Evolutionary conservation across 2,888 invertebrate genomes (phyloP), one percentile per base, ranked within the genome.

Genomic region (Resseliella maxima): DNA sequence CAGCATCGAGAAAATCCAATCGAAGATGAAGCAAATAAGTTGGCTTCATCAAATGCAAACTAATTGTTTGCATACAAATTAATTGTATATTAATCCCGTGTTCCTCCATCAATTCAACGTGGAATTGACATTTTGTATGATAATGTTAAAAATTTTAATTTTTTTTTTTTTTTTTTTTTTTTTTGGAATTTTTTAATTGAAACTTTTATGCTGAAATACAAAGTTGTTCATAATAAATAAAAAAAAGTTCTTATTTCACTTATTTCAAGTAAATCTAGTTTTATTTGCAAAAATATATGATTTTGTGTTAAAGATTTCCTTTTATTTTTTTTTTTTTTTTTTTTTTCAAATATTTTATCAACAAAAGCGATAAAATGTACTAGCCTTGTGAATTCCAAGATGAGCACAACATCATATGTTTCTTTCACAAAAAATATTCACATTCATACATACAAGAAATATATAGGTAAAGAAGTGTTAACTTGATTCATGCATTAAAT

Each of bases 271-370:
- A 72, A 1, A 31, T 15, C 10, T 72, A 72, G 35, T 72, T 72
- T 72, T 72, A 31, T 31, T 50, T 72, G 72, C 31, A 72, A 72
- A 72, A 72, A 72, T 72, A 72, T 72, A 72, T 59, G 50, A 50
- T 50, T 41, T 50, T 50, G 59, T 59, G 59, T 59, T n/a, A n/a
- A n/a, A n/a, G n/a, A n/a, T n/a, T n/a, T n/a, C n/a, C n/a, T n/a
- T n/a, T n/a, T n/a, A n/a, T n/a, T n/a, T n/a, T n/a, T n/a, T n/a
- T n/a, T n/a, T n/a, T n/a, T n/a, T n/a, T n/a, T n/a, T n/a, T 59
- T n/a, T n/a, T 59, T n/a, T 59, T 72, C 3, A 1, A 24, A 59
- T 27, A n/a, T 59, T 59, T 59, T 59, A 59, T 59, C 59, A 59
- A 59, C 27, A 59, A 59, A 59, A 59, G 59, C 59, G 59, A 59